phyloP scores from a whole-genome alignment of 2,113 vertebrate species.

The Microtus richardsoni region DNA sequence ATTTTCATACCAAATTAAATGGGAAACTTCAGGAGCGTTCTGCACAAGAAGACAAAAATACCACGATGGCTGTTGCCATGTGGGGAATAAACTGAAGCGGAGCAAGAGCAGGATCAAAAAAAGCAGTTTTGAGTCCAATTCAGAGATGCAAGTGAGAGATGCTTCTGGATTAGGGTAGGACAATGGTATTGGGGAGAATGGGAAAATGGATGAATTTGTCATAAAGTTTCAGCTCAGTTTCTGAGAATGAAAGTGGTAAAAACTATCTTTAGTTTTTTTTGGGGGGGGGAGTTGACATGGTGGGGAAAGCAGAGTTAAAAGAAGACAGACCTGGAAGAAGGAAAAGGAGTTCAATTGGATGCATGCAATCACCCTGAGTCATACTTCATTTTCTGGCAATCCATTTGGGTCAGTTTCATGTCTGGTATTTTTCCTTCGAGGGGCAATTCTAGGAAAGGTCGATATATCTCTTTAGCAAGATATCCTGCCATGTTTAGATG shows the following conservation, averaged over 20 bases:
- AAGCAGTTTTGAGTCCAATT: not conserved
- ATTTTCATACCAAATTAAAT: slow-evolving; percentile 19
- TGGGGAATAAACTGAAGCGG: not conserved
- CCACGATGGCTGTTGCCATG: not conserved
- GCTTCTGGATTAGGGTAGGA: not conserved
- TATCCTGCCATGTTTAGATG: slow-evolving; percentile 47
- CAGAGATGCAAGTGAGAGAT: slow-evolving; percentile 2
- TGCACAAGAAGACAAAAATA: not conserved
- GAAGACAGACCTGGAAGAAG: not conserved
- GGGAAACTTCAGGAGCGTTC: not conserved
- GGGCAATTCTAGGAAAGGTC: slow-evolving; percentile 53
- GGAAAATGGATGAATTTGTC: not conserved
- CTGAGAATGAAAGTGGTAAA: slow-evolving; percentile 46
- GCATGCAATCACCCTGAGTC: slow-evolving; percentile 51
- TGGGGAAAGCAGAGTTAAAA: slow-evolving; percentile 1
- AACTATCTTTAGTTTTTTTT: not conserved
- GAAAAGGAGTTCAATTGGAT: not conserved
- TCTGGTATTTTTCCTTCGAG: slow-evolving; percentile 58
- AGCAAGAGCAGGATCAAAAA: not conserved
- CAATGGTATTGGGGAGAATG: not conserved
- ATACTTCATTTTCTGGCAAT: slow-evolving; percentile 48
- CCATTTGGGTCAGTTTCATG: slow-evolving; percentile 30
- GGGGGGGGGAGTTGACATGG: not conserved
- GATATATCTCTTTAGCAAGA: slow-evolving; percentile 57
- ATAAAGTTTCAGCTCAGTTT: not conserved